Conservation (phyloP, 2,888 invertebrate species). For the Chironomus tentans region DNA sequence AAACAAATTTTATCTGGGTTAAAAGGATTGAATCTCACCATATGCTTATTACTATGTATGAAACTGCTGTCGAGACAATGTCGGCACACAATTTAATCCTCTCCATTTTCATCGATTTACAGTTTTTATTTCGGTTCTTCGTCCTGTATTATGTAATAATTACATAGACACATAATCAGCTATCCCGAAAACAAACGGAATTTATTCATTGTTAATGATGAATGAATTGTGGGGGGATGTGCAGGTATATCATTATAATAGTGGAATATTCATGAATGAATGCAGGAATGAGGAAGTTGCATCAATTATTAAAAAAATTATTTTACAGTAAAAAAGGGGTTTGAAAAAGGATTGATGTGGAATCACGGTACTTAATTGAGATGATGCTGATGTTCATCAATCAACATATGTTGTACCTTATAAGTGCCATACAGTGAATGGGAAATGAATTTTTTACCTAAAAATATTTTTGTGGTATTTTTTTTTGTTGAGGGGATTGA, state of each 20-base stretch:
- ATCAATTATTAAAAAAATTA: not conserved
- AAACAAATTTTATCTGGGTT: not conserved
- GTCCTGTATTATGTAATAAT: not conserved
- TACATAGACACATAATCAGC: not conserved
- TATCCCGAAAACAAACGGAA: not conserved
- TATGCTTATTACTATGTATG: not conserved
- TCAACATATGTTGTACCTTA: not conserved
- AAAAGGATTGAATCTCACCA: constrained; percentile 1
- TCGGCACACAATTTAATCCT: not conserved
- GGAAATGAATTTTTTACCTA: no score
- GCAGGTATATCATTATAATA: not conserved
- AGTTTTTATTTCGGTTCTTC: not conserved
- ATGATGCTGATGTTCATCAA: not conserved
- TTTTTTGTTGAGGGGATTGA: not conserved
- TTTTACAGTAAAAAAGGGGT: not conserved
- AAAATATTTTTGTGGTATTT: not conserved
- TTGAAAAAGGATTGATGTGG: not conserved
- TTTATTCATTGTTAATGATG: no score
- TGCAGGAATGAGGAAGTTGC: not conserved
- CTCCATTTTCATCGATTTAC: not conserved
- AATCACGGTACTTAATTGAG: not conserved
- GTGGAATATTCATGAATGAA: not conserved
- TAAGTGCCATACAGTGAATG: no score
- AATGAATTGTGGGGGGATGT: not conserved
- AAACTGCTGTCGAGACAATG: not conserved